These are phyloP conservation scores for Neoaliturus tenellus DNA, from an alignment of 2,888 invertebrate species.

Conservation along the genomic window DNA sequence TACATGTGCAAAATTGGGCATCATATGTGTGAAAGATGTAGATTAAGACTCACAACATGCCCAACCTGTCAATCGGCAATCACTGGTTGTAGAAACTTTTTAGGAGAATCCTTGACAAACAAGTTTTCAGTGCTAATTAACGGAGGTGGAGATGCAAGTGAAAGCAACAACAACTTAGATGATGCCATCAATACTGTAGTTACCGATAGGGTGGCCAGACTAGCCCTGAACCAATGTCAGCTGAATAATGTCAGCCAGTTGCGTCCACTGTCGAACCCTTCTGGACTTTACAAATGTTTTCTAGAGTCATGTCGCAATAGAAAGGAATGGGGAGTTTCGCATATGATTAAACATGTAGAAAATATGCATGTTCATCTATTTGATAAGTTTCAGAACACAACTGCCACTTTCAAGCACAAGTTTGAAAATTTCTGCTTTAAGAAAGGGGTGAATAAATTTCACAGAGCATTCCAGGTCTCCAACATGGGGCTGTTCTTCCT, in stretches of 20 bases:
- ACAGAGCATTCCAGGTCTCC: conserved; percentile 3
- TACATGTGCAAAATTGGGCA: conserved; percentile 41
- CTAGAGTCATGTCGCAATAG: conserved; percentile 17
- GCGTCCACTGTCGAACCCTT: background rate
- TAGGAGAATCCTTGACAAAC: conserved; percentile 40
- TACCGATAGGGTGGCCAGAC: background rate
- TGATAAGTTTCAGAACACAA: conserved; percentile 29
- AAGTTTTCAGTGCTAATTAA: conserved; percentile 24
- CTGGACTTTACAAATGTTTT: conserved; percentile 7
- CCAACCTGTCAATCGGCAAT: conserved; percentile 35
- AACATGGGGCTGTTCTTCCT: conserved; percentile 39
- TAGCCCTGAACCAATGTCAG: background rate
- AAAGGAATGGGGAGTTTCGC: background rate
- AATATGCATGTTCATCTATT: background rate
- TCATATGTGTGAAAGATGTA: conserved; percentile 47
- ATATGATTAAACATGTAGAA: background rate
- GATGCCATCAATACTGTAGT: background rate
- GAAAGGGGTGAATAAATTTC: background rate
- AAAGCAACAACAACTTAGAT: background rate
- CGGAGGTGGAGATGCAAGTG: background rate
- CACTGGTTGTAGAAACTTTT: conserved; percentile 14
- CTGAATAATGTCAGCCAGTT: background rate
- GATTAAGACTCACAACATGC: background rate
- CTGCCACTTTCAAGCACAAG: conserved; percentile 32
- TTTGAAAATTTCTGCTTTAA: conserved; percentile 31